phyloP scores from a whole-genome alignment of 2,797 vertebrate genomes.

The Arctocebus calabarensis region DNA sequence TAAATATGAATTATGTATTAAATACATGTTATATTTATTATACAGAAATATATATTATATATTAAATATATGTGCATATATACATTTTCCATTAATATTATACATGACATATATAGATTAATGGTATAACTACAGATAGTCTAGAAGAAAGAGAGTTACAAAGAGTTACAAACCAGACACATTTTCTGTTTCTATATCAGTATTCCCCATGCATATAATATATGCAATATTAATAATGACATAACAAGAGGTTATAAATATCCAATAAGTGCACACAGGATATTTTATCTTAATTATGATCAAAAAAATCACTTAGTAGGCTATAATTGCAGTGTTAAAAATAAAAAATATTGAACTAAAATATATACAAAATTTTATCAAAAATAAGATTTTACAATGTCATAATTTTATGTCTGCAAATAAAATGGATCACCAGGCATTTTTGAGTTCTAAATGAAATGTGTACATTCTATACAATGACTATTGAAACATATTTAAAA shows the following conservation, averaged over 20 bases:
- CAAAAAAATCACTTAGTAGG: background rate
- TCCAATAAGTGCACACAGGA: background rate
- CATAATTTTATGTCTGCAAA: background rate
- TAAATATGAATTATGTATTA: no score
- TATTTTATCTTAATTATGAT: background rate
- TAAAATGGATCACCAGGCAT: background rate
- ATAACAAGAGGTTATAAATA: background rate
- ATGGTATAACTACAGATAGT: background rate
- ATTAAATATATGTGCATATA: no score
- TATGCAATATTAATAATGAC: background rate
- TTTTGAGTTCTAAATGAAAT: background rate
- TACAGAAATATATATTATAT: no score
- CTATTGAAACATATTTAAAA: background rate
- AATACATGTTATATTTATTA: no score
- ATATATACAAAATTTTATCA: background rate
- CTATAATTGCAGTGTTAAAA: background rate
- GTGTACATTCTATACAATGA: background rate
- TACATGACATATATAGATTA: background rate
- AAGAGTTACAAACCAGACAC: background rate
- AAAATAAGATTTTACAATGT: background rate
- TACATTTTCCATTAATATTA: no score
- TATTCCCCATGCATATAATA: background rate
- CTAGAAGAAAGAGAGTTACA: background rate
- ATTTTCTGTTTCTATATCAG: background rate
- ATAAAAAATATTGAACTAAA: background rate